These are phyloP conservation scores for Euphonia xanthogaster DNA, from an alignment of 2,797 vertebrate species.

Conservation along the genomic window DNA sequence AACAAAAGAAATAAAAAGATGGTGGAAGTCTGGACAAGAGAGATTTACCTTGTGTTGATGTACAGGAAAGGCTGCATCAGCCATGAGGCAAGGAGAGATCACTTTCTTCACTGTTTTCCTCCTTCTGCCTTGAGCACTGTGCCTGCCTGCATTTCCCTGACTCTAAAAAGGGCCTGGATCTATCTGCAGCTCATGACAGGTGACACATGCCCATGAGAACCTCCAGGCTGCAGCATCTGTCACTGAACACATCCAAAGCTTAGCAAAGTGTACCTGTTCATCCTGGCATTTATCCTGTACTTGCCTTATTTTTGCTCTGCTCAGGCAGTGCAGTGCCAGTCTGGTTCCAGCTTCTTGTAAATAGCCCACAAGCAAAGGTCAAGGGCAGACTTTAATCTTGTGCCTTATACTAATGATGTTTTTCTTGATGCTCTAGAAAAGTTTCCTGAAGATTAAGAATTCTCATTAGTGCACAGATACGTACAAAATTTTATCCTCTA, in stretches of 20 bases:
- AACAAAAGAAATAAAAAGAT: background rate
- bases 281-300: background rate
- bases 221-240: constrained; percentile 2
- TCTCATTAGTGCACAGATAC: background rate
- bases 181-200: constrained; percentile 18
- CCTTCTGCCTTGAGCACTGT: background rate
- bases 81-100: background rate
- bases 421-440: background rate
- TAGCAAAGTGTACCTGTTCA: constrained; percentile 1
- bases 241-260: background rate
- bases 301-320: background rate
- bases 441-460: background rate
- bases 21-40: background rate
- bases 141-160: background rate
- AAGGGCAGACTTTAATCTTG: background rate
- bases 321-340: background rate
- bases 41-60: background rate
- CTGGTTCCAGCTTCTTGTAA: background rate
- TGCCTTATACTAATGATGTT: background rate
- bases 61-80: background rate
- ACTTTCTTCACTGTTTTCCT: background rate
- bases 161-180: constrained; percentile 21
- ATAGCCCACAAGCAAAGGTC: background rate
- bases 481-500: background rate
- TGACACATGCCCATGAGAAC: constrained; percentile 8